Evolutionary conservation across 2,113 vertebrate species (phyloP), one percentile per base, ranked within the genome.

Genomic region (Chionomys nivalis): DNA sequence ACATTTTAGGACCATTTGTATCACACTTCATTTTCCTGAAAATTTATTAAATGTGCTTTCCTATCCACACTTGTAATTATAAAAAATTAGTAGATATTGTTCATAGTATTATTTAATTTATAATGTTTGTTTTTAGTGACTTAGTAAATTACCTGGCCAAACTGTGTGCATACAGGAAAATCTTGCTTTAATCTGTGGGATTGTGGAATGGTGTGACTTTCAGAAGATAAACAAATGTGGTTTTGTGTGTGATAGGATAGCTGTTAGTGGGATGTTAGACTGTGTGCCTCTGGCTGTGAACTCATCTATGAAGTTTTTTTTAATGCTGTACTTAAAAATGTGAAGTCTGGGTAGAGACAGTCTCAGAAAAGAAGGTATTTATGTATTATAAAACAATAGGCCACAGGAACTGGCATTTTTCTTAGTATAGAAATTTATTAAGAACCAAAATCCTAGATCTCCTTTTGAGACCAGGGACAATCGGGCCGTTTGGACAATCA

Each of bases 401-500:
- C 94, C 89, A 76, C 77, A 68, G 94, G 94, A 93, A 93, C 88
- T 94, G 70, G 87, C 72, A 58, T 94, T 93, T 96, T 72, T 55
- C 87, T 94, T 47, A 66, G 94, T 90, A 68, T 91, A 95, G 65
- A 95, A 97, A 91, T 97, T 97, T 97, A 77, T 66, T 58, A 77
- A 82, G 86, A n/a, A 94, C 83, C 93, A 97, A 85, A 96, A 94
- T 68, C 65, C 90, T 82, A 79, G 73, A 72, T 95, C 87, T 97
- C 91, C 94, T 95, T 97, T 58, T 44, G 93, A 98, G 97, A 96
- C 91, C 94, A 0, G 3, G 26, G 96, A 97, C 96, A 97, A 97
- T 96, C 70, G 97, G 98, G 98, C 97, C 78, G 2, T 42, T 77
- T 58, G 96, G 98, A 98, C 98, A 98, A 98, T 98, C 98, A 58